Base-by-base conservation (phyloP, 2,888 invertebrate genomes). In the Brenthis ino region DNA sequence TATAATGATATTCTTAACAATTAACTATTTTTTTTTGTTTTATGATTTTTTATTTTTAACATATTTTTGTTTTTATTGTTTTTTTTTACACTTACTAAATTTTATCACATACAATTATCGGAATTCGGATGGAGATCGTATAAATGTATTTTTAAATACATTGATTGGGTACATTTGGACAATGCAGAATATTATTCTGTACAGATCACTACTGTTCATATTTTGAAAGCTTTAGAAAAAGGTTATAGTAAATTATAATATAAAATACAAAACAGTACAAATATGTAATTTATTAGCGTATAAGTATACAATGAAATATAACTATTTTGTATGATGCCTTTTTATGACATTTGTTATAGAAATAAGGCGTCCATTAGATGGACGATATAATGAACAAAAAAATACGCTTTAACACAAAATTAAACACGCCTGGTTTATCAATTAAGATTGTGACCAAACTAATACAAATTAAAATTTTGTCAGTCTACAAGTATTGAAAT, bases 81-180 rank as follows among this genome's bases (percentile, higher is more conserved):
- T 50, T 37, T 37, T 37, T 28, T 28, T 28, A 48, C 28, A 56
- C 64, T 67, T 64, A 64, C 68, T 73, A 75, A 16, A 43, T 78
- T 79, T 79, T 82, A 83, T 80, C 80, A 83, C 81, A 80, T 80
- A 76, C 67, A 73, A 74, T 79, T 66, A 82, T 75, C 82, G 83
- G 83, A 83, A 82, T 82, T 78, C 72, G 73, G 73, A 68, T 72
- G 75, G 74, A 69, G 74, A 68, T 76, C 77, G 61, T 43, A 60
- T 53, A 37, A 64, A 14, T 50, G n/a, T 66, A 50, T n/a, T 50
- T 55, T 56, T 58, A 16, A 53, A 28, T 43, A 43, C 37, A 43
- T 43, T 3, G 48, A 20, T 51, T 6, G 13, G 12, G n/a, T 50
- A n/a, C 47, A 48, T 60, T 50, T 58, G 48, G 28, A 24, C 24